Conservation (phyloP, 1,140 invertebrate genomes). For the Neelides sp. region DNA sequence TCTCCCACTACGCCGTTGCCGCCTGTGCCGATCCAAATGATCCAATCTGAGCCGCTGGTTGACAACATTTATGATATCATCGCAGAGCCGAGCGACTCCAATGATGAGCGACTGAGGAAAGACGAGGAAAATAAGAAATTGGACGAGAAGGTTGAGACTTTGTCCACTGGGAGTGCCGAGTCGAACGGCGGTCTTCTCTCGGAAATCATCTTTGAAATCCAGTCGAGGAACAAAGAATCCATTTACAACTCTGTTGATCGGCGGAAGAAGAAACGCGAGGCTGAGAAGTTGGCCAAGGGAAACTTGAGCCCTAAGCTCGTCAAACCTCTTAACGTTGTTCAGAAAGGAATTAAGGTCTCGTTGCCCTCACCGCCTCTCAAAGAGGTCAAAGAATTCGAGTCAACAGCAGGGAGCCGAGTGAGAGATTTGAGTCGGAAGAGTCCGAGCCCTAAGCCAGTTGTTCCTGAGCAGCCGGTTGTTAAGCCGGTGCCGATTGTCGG, state of each 20-base stretch:
- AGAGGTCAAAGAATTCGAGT: no score
- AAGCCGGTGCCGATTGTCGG: neutral
- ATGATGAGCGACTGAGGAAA: neutral
- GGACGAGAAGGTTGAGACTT: slow-evolving; percentile 28
- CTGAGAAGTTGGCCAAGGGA: slow-evolving; percentile 1
- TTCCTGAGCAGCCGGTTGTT: neutral
- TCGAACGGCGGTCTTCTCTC: slow-evolving; percentile 54
- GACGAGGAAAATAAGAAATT: slow-evolving; percentile 1
- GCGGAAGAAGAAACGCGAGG: slow-evolving; percentile 21
- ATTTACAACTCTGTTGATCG: slow-evolving; percentile 55
- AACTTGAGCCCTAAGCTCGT: no score
- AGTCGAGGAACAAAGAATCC: slow-evolving; percentile 66
- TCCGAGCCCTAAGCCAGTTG: neutral
- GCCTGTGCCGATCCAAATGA: no score
- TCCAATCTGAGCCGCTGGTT: slow-evolving; percentile 38
- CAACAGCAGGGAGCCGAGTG: neutral
- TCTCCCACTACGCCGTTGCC: slow-evolving; percentile 38
- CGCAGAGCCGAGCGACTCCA: slow-evolving; percentile 58
- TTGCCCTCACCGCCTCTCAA: neutral
- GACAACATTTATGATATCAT: slow-evolving; percentile 79
- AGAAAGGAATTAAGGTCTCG: neutral
- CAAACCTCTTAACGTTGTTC: neutral
- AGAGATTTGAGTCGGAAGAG: neutral
- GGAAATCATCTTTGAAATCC: slow-evolving; percentile 74
- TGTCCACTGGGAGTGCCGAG: slow-evolving; percentile 41